Conservation (phyloP, 1,140 invertebrate genomes). For the Mercenaria mercenaria region DNA sequence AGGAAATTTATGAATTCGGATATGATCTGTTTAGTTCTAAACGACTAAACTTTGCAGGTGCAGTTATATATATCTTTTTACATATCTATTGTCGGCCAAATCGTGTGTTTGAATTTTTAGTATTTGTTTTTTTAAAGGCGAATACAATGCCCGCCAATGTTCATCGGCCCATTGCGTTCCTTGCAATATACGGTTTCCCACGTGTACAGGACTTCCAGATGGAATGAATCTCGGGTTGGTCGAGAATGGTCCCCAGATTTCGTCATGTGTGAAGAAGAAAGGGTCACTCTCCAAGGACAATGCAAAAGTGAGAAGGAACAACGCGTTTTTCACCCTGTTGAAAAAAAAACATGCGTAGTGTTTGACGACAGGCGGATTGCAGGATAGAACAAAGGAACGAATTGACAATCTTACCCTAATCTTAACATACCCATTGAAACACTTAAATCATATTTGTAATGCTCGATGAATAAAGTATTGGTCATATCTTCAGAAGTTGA, state of each 20-base stretch:
- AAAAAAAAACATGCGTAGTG: slow-evolving; percentile 10
- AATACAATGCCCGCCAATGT: slow-evolving; percentile 63
- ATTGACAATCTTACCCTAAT: background rate
- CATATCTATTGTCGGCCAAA: too few species aligned
- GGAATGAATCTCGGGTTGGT: slow-evolving; percentile 62
- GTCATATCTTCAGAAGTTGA: too few species aligned
- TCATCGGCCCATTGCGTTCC: slow-evolving; percentile 58
- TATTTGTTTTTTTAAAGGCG: slow-evolving; percentile 47
- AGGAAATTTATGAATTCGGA: too few species aligned
- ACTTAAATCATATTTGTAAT: background rate
- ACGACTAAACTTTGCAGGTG: too few species aligned
- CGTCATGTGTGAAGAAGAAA: slow-evolving; percentile 60
- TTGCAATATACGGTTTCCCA: slow-evolving; percentile 64
- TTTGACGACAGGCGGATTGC: slow-evolving; percentile 8
- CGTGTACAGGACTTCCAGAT: slow-evolving; percentile 61
- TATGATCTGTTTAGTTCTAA: too few species aligned
- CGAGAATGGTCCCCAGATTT: slow-evolving; percentile 60
- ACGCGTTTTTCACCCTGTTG: slow-evolving; percentile 32
- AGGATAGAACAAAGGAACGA: background rate
- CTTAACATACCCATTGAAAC: background rate
- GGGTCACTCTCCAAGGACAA: slow-evolving; percentile 48
- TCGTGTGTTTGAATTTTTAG: background rate
- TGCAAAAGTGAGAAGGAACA: slow-evolving; percentile 52
- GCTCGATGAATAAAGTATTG: background rate
- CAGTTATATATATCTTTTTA: too few species aligned